These are phyloP conservation scores for Calyptommatus sinebrachiatus DNA, from an alignment of 2,113 vertebrate species.

Conservation along the genomic window DNA sequence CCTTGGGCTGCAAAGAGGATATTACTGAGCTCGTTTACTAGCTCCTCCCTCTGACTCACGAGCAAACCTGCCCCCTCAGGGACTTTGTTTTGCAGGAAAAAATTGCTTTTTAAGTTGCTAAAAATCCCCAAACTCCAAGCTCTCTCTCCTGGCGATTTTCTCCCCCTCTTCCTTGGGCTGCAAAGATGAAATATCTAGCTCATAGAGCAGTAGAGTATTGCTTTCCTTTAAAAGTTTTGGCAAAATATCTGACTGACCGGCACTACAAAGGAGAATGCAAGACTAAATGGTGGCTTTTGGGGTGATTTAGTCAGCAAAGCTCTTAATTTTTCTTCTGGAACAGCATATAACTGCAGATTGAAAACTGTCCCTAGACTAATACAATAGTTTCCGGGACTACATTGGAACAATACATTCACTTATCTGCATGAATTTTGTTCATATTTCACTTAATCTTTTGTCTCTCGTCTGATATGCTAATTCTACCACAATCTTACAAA, in stretches of 20 bases:
- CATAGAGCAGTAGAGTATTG: no score
- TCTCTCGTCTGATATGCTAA: constrained; percentile 1
- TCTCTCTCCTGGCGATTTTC: no score
- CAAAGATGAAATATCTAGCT: no score
- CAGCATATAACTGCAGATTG: background rate
- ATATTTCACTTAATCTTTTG: constrained; percentile 10
- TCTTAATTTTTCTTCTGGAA: constrained; percentile 2
- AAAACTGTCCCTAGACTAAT: background rate
- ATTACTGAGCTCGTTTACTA: no score
- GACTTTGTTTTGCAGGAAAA: no score
- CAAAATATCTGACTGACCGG: background rate
- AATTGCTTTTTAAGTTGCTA: no score
- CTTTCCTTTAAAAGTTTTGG: no score
- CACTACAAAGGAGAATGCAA: background rate
- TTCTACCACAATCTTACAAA: constrained; percentile 37
- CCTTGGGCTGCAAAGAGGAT: no score
- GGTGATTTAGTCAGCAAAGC: background rate
- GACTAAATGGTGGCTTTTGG: background rate
- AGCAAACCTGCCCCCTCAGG: no score
- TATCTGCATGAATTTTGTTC: constrained; percentile 14
- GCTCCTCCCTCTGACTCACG: no score
- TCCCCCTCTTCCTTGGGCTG: no score
- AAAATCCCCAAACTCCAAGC: no score
- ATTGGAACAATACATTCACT: constrained; percentile 18
- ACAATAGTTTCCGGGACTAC: background rate